Evolutionary conservation across 2,888 invertebrate genomes (phyloP), one percentile per base, ranked within the genome.

Genomic region (Craniophora ligustri): DNA sequence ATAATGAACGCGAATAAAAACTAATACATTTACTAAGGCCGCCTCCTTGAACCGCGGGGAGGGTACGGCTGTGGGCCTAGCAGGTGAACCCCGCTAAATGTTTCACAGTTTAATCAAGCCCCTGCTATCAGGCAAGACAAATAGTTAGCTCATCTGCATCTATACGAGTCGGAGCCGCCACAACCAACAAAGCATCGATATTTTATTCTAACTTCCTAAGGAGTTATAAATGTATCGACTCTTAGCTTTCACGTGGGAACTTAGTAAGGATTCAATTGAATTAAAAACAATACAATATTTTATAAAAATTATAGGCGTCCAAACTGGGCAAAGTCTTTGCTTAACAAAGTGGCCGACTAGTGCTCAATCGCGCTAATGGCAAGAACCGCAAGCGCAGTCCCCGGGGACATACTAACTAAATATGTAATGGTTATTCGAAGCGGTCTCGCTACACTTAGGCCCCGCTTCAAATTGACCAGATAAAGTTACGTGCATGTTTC

Each of bases 131-230:
- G 87, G 86, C 82, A 92, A 92, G 91, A 92, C 90, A 92, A 92
- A 92, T 92, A 92, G 91, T 89, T 87, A 78, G 88, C 92, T 92
- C 92, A 92, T 92, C 92, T 92, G 91, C 92, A 92, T 92, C 92
- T 90, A 92, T 90, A 92, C 91, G 92, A 92, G 89, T 81, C 82
- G 85, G 85, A 80, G 81, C 82, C 80, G 81, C 84, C 79, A 78
- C 79, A 83, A 81, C 85, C 82, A 82, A 86, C 89, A 83, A 85
- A 81, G 82, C 85, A 82, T 87, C 87, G 84, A 88, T 90, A 87
- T 86, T 87, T 88, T 78, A 86, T 86, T 78, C 78, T 82, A 76
- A 81, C 79, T 78, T 80, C 77, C 77, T 76, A 74, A 70, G 67
- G 67, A 58, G 76, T 71, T 70, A 67, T 51, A 55, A 65, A 69